These are phyloP conservation scores for Lanius ludovicianus DNA, from an alignment of 2,113 vertebrate genomes.

Conservation along the genomic window DNA sequence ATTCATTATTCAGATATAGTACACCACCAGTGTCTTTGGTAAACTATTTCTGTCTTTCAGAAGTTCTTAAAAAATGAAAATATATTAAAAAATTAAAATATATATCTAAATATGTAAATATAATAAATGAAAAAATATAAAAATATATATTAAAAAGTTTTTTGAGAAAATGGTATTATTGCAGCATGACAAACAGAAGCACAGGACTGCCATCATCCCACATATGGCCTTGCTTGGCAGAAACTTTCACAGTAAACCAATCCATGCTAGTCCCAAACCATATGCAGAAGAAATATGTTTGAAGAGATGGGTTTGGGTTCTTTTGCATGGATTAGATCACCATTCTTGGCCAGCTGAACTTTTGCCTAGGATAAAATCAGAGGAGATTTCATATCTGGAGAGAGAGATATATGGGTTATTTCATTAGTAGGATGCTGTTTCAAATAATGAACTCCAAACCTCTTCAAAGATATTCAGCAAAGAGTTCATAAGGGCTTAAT, in stretches of 20 bases:
- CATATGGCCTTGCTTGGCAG: fast-evolving
- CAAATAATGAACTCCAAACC: neutral
- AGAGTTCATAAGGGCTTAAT: fast-evolving
- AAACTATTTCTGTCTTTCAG: neutral
- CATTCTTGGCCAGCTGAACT: neutral
- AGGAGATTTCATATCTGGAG: neutral
- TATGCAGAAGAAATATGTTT: neutral
- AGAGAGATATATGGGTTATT: neutral
- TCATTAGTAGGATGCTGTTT: neutral
- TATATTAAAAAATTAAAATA: too few species aligned
- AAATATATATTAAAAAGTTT: neutral
- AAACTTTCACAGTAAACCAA: neutral
- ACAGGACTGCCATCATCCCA: neutral
- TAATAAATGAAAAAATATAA: too few species aligned
- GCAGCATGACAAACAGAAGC: neutral
- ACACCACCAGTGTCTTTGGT: neutral
- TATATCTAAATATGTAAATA: too few species aligned
- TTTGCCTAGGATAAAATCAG: neutral
- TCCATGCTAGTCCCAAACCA: neutral
- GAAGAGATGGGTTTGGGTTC: neutral
- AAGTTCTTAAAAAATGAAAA: neutral
- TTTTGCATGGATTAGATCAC: neutral
- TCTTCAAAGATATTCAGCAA: neutral
- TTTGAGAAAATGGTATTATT: neutral
- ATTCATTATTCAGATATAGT: neutral